Percentiles rank a stretch among this genome's conserved stretches.
Conservation (phyloP, 1,140 invertebrate species). For the Drosophila nannoptera region DNA sequence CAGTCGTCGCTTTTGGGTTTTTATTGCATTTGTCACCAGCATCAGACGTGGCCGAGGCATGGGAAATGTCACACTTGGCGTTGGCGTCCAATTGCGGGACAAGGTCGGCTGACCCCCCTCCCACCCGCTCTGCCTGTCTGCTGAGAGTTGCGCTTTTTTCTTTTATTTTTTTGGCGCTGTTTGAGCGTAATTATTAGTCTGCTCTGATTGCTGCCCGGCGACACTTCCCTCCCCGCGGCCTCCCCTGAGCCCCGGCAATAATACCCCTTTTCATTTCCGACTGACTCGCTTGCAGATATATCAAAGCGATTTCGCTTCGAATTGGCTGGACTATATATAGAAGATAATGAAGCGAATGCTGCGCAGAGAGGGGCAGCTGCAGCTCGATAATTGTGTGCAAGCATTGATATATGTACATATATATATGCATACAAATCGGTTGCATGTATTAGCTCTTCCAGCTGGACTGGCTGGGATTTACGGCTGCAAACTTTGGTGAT, state of each 20-base stretch:
- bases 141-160: conserved; percentile 1
- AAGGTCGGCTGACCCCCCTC: neutral
- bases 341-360: too few species aligned
- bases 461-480: neutral
- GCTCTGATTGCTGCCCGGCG: conserved; percentile 22
- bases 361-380: too few species aligned
- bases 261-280: too few species aligned
- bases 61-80: conserved; percentile 45
- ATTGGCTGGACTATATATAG: too few species aligned
- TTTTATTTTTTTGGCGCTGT: neutral
- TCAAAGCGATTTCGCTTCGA: too few species aligned
- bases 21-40: conserved; percentile 71
- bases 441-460: too few species aligned
- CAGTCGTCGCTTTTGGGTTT: conserved; percentile 51
- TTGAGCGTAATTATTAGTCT: conserved; percentile 30
- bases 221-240: neutral
- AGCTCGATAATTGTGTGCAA: too few species aligned
- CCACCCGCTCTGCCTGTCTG: neutral
- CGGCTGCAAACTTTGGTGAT: conserved; percentile 13
- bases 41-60: conserved; percentile 25
- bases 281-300: too few species aligned
- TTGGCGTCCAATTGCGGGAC: conserved; percentile 14
- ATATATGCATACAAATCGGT: neutral
- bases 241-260: neutral
- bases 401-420: neutral